phyloP scores from a whole-genome alignment of 2,113 vertebrate genomes.

The Pyxicephalus adspersus region DNA sequence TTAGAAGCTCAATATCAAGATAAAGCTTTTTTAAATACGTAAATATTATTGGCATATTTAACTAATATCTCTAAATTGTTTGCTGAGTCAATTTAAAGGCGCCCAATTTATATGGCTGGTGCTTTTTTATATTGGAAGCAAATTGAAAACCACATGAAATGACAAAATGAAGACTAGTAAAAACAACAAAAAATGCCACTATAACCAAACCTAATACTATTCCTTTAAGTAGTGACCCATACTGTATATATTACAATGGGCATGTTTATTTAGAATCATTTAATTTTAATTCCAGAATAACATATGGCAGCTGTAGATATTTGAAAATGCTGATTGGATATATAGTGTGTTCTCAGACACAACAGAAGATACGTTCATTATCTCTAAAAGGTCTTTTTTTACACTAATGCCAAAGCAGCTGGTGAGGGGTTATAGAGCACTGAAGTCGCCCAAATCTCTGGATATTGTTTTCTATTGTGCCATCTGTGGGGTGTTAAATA shows the following conservation, averaged over 20 bases:
- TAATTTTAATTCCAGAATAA: slow-evolving; percentile 55
- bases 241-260: neutral
- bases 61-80: too few species aligned
- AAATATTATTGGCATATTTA: too few species aligned
- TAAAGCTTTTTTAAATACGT: too few species aligned
- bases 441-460: slow-evolving; percentile 75
- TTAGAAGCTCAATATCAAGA: too few species aligned
- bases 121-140: too few species aligned
- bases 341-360: slow-evolving; percentile 66
- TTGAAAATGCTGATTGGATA: slow-evolving; percentile 67
- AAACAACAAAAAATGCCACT: too few species aligned
- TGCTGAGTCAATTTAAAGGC: too few species aligned
- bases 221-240: neutral
- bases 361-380: slow-evolving; percentile 71
- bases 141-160: too few species aligned
- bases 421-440: slow-evolving; percentile 72
- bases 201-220: too few species aligned
- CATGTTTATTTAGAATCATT: neutral
- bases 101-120: too few species aligned
- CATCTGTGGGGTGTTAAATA: slow-evolving; percentile 83
- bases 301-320: slow-evolving; percentile 72
- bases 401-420: slow-evolving; percentile 78
- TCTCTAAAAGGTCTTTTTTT: slow-evolving; percentile 79
- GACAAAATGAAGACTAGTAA: too few species aligned
- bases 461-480: slow-evolving; percentile 75